Base-by-base conservation (phyloP, 2,888 invertebrate genomes). In the Hymenopus coronatus region DNA sequence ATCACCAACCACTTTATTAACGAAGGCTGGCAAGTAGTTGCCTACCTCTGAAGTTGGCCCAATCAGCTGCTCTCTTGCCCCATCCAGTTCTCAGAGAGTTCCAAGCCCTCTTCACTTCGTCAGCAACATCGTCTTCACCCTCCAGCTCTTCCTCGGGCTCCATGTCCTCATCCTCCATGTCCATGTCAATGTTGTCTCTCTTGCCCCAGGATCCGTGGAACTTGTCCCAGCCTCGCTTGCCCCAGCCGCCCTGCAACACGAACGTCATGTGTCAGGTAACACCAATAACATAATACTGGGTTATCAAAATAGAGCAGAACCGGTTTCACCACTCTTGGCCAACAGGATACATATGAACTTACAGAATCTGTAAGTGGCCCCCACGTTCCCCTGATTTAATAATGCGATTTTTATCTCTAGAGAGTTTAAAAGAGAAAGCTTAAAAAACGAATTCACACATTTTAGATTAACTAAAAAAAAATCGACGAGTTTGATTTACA, bases 1-100 rank as follows among this genome's bases (percentile, higher is more conserved):
- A 3, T 30, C 4, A 30, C 4, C 4, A 30, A 30, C 30, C 30
- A 4, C 30, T 6, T 81, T 81, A n/a, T 25, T 2, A 3, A 82
- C 20, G n/a, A 54, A 33, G 25, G 2, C 25, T 82, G 6, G 91
- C 8, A 33, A 33, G 8, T 33, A 33, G 6, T 40, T 46, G 89
- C 92, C 91, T 91, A 94, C 94, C 95, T 92, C 94, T 93, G 91
- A 95, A 94, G 92, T 94, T 95, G 90, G 94, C 94, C 95, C 95
- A 95, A 90, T 94, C 93, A 88, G 94, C 94, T 8, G 95, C 95
- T 89, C 96, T 94, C 93, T 97, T 97, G 91, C 96, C 97, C 96
- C 96, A 97, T 28, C 96, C 95, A n/a, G 95, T 96, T 92, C 95
- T 95, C 92, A 96, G 94, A 84, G 95, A 94, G 88, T 95, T 95